Evolutionary conservation across 2,888 invertebrate genomes (phyloP).

Genomic region (Girardia tigrina): DNA sequence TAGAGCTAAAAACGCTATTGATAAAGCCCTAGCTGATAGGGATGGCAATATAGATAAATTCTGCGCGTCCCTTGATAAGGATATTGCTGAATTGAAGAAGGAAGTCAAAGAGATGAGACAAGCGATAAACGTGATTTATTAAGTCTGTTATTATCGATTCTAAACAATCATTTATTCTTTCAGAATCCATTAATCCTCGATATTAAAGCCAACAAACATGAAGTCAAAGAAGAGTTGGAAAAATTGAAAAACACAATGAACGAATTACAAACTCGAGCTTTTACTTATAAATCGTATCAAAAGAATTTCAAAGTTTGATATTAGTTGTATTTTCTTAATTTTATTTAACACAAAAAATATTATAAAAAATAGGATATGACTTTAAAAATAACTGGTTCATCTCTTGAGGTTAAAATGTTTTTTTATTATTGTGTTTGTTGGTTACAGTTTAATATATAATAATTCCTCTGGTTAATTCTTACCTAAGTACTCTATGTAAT

Average conservation of each 20-base stretch:
- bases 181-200: slow-evolving; percentile 66
- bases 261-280: slow-evolving; percentile 59
- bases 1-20: slow-evolving; percentile 59
- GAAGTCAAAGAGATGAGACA: slow-evolving; percentile 63
- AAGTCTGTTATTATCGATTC: not conserved
- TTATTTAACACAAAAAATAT: not conserved
- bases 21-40: slow-evolving; percentile 60
- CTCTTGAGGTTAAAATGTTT: slow-evolving; percentile 23
- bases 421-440: not conserved
- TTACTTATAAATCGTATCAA: slow-evolving; percentile 66
- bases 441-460: not conserved
- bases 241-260: slow-evolving; percentile 58
- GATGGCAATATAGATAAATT: slow-evolving; percentile 61
- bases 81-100: slow-evolving; percentile 62
- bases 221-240: slow-evolving; percentile 58
- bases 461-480: not conserved
- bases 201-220: slow-evolving; percentile 59
- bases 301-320: slow-evolving; percentile 64
- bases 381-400: not conserved
- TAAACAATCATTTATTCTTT: not conserved
- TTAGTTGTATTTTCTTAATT: not conserved
- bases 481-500: not conserved
- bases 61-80: slow-evolving; percentile 63
- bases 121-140: slow-evolving; percentile 20
- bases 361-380: slow-evolving; percentile 20